phyloP scores from a whole-genome alignment of 2,797 vertebrate genomes.

The Phalanger gymnotis region DNA sequence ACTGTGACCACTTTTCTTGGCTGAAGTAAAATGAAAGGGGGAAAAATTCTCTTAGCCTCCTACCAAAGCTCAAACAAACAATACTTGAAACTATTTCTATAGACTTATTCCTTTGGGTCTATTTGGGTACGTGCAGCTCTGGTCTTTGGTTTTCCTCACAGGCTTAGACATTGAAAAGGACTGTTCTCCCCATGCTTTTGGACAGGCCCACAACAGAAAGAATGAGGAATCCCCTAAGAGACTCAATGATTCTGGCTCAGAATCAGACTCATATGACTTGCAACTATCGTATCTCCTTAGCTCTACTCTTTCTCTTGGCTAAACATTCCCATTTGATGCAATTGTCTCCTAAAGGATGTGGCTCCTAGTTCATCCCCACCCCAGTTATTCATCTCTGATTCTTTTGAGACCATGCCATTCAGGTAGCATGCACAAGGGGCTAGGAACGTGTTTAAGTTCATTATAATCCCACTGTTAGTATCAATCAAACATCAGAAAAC shows the following conservation, averaged over 20 bases:
- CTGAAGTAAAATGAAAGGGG: neutral
- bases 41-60: neutral
- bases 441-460: neutral
- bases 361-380: neutral
- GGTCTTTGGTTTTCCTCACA: neutral
- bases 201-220: neutral
- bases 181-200: neutral
- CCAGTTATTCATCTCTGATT: neutral
- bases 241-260: neutral
- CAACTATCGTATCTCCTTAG: neutral
- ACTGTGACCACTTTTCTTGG: neutral
- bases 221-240: neutral
- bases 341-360: neutral
- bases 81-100: neutral
- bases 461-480: neutral
- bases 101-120: neutral
- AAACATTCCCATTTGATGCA: neutral
- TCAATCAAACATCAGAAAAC: constrained; percentile 16
- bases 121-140: neutral
- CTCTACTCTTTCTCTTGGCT: neutral
- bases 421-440: neutral
- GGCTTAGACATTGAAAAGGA: no score
- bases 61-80: constrained; percentile 20
- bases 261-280: neutral
- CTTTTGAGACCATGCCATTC: neutral